phyloP scores from a whole-genome alignment of 2,797 vertebrate species.

The Urocyon cinereoargenteus region DNA sequence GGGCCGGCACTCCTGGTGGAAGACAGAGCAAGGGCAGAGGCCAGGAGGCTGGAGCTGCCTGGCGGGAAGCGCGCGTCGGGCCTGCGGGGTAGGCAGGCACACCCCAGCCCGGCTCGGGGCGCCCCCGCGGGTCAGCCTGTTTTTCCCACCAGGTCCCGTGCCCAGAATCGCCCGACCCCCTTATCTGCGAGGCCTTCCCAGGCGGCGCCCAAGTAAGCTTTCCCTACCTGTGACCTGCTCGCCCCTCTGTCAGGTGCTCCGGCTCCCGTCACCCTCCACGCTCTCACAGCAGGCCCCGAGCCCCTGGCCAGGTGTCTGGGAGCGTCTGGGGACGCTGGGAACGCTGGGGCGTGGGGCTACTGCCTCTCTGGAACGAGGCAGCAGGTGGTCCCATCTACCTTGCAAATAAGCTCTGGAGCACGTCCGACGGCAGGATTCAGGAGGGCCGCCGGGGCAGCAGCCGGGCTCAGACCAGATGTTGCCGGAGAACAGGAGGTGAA shows the following conservation, averaged over 20 bases:
- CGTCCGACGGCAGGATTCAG: not conserved
- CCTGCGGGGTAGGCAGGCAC: not conserved
- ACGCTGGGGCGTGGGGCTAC: accelerated
- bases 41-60: not conserved
- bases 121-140: not conserved
- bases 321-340: not conserved
- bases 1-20: accelerated
- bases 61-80: not conserved
- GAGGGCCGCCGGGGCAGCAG: not conserved
- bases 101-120: not conserved
- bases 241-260: not conserved
- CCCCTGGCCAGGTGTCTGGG: not conserved
- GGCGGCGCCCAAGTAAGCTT: not conserved
- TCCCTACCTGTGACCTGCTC: not conserved
- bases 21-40: not conserved
- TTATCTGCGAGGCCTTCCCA: not conserved
- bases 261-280: not conserved
- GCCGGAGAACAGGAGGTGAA: not conserved
- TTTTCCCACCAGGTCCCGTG: accelerated
- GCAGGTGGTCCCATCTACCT: too few relatives aligned
- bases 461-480: not conserved
- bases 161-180: not conserved
- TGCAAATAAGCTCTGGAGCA: too few relatives aligned
- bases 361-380: accelerated
- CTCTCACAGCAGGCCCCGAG: accelerated